Evolutionary conservation across 2,113 vertebrate species (phyloP), one percentile per base, ranked within the genome.

Genomic region (Entelurus aequoreus): DNA sequence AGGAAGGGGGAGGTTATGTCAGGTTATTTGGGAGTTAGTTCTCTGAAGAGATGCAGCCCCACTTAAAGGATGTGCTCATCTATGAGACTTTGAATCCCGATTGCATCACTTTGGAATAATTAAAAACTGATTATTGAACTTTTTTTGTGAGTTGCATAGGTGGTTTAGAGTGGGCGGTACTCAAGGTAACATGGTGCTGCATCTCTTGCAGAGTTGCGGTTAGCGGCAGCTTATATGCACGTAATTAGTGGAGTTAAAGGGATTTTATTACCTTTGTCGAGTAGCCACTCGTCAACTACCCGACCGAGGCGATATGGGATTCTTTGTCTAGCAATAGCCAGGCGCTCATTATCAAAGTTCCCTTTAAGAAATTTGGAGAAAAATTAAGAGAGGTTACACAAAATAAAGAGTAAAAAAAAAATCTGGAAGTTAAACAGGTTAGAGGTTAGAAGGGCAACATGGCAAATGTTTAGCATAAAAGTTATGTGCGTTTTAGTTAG

Each of bases 241-340:
- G 88, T 80, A 76, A 85, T 90, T 89, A 88, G 87, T 88, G 89
- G 90, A 85, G 91, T 93, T 93, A 93, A 91, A 92, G 92, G 89
- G 84, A 82, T 93, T 89, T 93, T 93, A 89, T 98, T 98, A 96
- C 95, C 95, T 98, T 98, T 98, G 92, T 98, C 95, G 91, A 96
- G 94, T 93, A 98, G 95, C 95, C 95, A 98, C 84, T 98, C 95
- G 91, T 98, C 95, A 92, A 97, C 95, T 95, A 96, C 95, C 90
- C 95, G 93, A 94, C 95, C 95, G 83, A 96, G 94, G 90, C 95
- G 94, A 91, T 93, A 97, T 91, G 95, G 95, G 90, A 98, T 98
- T 94, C 95, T 94, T 92, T 95, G 94, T 93, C 95, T 95, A 93
- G 95, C 95, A 94, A 97, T 94, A 92, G 94, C 93, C 95, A 98